phyloP scores from a whole-genome alignment of 2,888 invertebrate genomes.

The Philonicus albiceps region DNA sequence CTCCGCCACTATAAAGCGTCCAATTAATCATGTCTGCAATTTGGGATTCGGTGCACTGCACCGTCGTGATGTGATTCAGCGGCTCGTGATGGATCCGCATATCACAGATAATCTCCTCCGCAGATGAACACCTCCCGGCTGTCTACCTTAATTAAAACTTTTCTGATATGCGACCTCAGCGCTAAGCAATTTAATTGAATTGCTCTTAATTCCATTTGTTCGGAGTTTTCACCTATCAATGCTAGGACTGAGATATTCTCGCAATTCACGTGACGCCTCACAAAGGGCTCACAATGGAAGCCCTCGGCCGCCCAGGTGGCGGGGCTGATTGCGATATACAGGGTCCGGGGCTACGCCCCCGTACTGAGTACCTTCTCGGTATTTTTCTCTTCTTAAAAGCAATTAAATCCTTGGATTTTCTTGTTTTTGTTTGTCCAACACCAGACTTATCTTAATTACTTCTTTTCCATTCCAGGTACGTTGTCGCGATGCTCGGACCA shows the following conservation, averaged over 20 bases:
- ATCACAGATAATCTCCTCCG: neutral
- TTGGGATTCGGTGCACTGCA: neutral
- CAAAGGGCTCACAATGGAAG: neutral
- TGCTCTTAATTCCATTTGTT: neutral
- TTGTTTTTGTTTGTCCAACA: neutral
- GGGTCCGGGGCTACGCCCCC: neutral
- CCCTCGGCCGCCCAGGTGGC: neutral
- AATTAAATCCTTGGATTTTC: neutral
- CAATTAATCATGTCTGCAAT: neutral
- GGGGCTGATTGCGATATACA: neutral
- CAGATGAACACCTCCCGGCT: neutral
- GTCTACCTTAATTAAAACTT: constrained; percentile 18
- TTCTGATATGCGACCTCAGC: constrained; percentile 5
- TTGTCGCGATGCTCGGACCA: neutral
- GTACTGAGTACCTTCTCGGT: neutral
- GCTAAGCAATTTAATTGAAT: constrained; percentile 17
- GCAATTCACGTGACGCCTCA: neutral
- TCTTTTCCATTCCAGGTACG: neutral
- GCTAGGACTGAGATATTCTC: neutral
- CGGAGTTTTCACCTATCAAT: neutral
- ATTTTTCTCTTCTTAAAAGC: neutral
- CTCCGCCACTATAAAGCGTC: neutral
- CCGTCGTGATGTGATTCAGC: neutral
- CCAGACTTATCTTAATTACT: neutral
- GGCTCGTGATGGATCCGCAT: neutral